A percentile compares a stretch with the other conserved stretches of the same genome.
These are phyloP conservation scores for Caranx ignobilis DNA, from an alignment of 2,113 vertebrate genomes.

Conservation along the genomic window DNA sequence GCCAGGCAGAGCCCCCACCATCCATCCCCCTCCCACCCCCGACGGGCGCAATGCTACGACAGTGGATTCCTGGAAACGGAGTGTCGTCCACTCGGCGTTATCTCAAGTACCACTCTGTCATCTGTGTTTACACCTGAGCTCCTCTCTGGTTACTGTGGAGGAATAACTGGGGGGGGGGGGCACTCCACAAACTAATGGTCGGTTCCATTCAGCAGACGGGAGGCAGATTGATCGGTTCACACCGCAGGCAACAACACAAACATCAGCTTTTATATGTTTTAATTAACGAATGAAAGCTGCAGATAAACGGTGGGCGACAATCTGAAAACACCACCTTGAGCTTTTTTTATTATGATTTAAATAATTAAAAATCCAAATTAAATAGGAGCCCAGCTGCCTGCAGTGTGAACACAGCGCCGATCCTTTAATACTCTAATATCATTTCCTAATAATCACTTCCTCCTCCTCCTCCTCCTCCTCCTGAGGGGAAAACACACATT, in stretches of 20 bases:
- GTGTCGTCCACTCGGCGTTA: slow-evolving; percentile 16
- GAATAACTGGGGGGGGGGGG: background rate
- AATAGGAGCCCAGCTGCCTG: background rate
- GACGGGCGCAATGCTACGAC: background rate
- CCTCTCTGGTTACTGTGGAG: background rate
- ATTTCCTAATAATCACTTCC: background rate
- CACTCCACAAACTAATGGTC: background rate
- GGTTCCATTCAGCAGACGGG: background rate
- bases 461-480: background rate
- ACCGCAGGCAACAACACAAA: background rate
- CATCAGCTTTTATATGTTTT: too few relatives aligned
- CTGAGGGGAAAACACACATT: slow-evolving; percentile 3
- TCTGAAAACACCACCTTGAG: too few relatives aligned
- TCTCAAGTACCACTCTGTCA: slow-evolving; percentile 24
- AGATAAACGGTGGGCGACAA: too few relatives aligned
- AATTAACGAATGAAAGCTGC: too few relatives aligned
- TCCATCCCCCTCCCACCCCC: too few relatives aligned
- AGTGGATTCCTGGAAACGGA: slow-evolving; percentile 33
- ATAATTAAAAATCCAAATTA: background rate
- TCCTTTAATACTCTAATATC: too few relatives aligned
- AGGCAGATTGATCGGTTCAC: background rate
- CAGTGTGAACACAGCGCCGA: slow-evolving; percentile 4
- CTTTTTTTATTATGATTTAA: background rate
- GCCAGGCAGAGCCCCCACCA: slow-evolving; percentile 17
- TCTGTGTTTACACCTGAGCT: slow-evolving; percentile 4